Conservation (phyloP, 2,888 invertebrate species). For the Trachelus tabidus region DNA sequence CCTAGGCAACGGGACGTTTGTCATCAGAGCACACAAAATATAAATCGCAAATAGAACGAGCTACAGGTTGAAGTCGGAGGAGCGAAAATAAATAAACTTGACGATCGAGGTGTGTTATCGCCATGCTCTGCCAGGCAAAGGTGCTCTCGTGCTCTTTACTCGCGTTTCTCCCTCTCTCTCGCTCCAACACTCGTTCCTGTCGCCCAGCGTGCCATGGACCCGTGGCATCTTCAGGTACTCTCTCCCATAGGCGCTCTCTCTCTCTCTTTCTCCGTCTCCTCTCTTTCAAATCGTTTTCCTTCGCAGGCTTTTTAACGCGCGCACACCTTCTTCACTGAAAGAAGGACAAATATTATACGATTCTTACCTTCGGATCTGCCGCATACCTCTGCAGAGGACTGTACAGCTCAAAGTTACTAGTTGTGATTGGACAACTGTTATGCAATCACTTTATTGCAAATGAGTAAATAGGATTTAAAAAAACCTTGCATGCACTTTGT, state of each 20-base stretch:
- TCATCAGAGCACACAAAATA: slow-evolving; percentile 38
- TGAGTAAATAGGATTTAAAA: not conserved
- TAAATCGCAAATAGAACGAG: slow-evolving; percentile 42
- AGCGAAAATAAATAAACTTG: slow-evolving; percentile 33
- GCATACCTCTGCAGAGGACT: not conserved
- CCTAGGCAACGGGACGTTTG: slow-evolving; percentile 31
- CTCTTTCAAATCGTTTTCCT: not conserved
- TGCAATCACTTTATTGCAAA: not conserved
- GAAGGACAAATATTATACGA: not conserved
- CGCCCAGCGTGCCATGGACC: not conserved
- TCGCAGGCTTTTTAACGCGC: not conserved
- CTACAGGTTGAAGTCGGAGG: slow-evolving; percentile 40
- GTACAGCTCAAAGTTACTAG: not conserved
- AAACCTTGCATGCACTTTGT: not conserved
- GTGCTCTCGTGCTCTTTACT: slow-evolving; percentile 23
- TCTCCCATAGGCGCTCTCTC: not conserved
- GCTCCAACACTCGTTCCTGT: not conserved
- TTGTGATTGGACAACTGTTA: not conserved
- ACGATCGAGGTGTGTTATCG: slow-evolving; percentile 11
- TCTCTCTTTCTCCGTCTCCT: not conserved
- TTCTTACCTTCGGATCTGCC: not conserved
- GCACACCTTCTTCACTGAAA: not conserved
- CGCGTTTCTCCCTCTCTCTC: slow-evolving; percentile 3
- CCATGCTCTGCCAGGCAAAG: slow-evolving; percentile 1
- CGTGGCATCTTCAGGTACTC: not conserved